Evolutionary conservation across 2,113 vertebrate genomes (phyloP), one percentile per base, ranked within the genome.

Genomic region (Peucedramus taeniatus): DNA sequence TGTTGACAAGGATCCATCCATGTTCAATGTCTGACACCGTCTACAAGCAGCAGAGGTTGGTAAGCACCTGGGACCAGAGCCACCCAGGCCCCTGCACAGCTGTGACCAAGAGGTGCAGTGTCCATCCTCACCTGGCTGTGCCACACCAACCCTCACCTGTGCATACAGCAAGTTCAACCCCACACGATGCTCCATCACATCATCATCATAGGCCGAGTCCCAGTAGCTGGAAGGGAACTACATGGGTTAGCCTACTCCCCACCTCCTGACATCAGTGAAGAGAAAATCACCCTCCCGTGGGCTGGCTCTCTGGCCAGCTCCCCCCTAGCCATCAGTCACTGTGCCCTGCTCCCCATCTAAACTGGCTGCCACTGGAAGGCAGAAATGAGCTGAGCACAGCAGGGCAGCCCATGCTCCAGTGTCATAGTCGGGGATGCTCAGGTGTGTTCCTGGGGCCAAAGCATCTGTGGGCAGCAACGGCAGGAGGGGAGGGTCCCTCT

Each of bases 1-100:
- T 99, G 98, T 98, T 99, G 94, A 99, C 99, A 15, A 99, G 97
- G 87, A 99, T 99, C 99, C 99, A 99, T 26, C 99, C 99, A 5
- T 97, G 98, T 93, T 99, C 99, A 2, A 99, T 99, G 97, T 99
- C 99, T 3, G 99, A 99, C 80, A 99, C 99, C 0, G 99, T 99
- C 99, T 99, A 92, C 84, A 39, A 49, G 54, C 49, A 90, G 57
- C 54, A 74, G 45, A 21, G 40, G 37, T 23, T 16, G 44, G 8
- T 86, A 30, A 78, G 57, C 7, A 1, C 37, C 24, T 4, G 30
- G 23, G 37, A 45, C 31, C 2, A 2, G 24, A 54, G 68, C 76
- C 51, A 20, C 74, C n/a, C 4, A 1, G 85, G 11, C 28, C 37
- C 60, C 47, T 2, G 3, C 33, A 45, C 39, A 35, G 54, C 54